These are phyloP conservation scores for cat (Felis catus) DNA, from an alignment of 2,113 vertebrate species.

Conservation along the genomic window DNA sequence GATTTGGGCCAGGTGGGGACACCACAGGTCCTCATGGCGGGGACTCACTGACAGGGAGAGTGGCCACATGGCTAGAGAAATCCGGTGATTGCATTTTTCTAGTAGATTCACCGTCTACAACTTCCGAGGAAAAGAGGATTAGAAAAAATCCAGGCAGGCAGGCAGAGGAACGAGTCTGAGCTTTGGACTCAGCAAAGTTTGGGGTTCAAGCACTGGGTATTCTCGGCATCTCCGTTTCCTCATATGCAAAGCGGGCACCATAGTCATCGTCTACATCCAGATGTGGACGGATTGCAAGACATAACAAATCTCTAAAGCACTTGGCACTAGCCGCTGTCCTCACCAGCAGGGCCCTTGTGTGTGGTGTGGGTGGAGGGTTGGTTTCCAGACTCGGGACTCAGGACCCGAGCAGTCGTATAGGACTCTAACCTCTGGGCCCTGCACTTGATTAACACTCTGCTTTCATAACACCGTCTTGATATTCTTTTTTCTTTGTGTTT, in stretches of 20 bases:
- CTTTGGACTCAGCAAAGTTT: neutral
- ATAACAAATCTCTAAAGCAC: neutral
- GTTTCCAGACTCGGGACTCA: neutral
- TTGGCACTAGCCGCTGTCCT: neutral
- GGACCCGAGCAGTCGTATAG: fast-evolving
- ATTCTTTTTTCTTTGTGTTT: neutral
- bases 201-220: neutral
- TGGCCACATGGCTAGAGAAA: neutral
- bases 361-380: fast-evolving
- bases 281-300: neutral
- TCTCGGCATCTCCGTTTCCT: neutral
- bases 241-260: too few relatives aligned
- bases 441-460: neutral
- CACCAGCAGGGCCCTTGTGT: neutral
- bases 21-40: neutral
- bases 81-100: neutral
- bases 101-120: neutral
- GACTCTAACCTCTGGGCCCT: fast-evolving
- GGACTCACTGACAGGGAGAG: neutral
- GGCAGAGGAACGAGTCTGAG: fast-evolving
- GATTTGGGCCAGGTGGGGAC: neutral
- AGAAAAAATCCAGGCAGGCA: neutral
- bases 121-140: neutral
- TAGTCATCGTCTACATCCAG: neutral
- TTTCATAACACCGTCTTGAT: neutral